Evolutionary conservation across 2,888 invertebrate genomes (phyloP), one percentile per base, ranked within the genome.

Genomic region (Caenorhabditis sulstoni): DNA sequence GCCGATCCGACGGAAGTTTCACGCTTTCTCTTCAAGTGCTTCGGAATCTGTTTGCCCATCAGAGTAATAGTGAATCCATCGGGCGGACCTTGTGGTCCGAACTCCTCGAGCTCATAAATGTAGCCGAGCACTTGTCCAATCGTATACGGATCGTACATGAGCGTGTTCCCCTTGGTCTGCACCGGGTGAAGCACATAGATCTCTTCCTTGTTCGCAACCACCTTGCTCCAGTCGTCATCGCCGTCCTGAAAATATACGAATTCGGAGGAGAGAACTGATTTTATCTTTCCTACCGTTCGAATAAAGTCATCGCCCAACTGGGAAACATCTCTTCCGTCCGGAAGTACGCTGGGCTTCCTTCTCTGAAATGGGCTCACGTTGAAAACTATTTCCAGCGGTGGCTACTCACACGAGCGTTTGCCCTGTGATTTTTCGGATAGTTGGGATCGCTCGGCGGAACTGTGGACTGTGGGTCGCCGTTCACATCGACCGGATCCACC

Each of bases 111-210:
- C 55, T 55, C 37, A 18, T 18, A 55, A 8, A 55, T n/a, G 35
- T 53, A 53, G 29, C 53, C 53, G 11, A 53, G 35, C 18, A 53
- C 53, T 9, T 35, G 14, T 16, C 37, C 39, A 39, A 55, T 55
- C 29, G 55, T 55, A 14, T 23, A 55, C 55, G 55, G 55, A 12
- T 55, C 39, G 11, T 37, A 55, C 1, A 37, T n/a, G 4, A 29
- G 47, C 9, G 2, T 22, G 14, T 39, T 20, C 1, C 9, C 12
- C 3, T 39, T 8, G 11, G 11, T 23, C 47, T 66, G 66, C 22
- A 45, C 49, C 39, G 66, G 57, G 39, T 66, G 47, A 18, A 66
- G 47, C 16, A 66, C 49, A 49, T 66, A 66, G 16, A 57, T 16
- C 3, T n/a, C n/a, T 4, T 57, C 22, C 1, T 57, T 20, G 47